Evolutionary conservation across 2,113 vertebrate species (phyloP), one percentile per base, ranked within the genome.

Genomic region (Sarotherodon lohbergeri): DNA sequence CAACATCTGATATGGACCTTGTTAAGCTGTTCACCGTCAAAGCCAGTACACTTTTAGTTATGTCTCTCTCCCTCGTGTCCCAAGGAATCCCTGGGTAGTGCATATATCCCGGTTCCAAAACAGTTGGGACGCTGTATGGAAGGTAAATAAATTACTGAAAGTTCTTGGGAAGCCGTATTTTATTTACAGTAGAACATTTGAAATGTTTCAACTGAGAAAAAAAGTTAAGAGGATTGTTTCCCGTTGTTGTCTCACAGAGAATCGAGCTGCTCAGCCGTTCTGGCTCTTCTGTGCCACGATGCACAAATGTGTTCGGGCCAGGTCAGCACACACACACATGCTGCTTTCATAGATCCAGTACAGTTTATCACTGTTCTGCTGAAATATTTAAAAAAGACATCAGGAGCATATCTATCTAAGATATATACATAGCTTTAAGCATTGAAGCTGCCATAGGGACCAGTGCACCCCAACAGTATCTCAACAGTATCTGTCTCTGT

Each of bases 1-100:
- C 54, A 55, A 1, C 9, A 12, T 2, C 3, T 55, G 5, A 55
- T 0, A 12, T 13, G 54, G 11, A 0, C 54, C n/a, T 56, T 0
- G 16, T 34, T 34, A 19, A 34, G 29, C 29, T 63, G 59, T 34
- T 34, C 29, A 63, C 16, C 0, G 16, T 63, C 59, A 34, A 36
- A 63, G 29, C 3, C 29, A 19, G 32, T 11, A n/a, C 9, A 32
- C 13, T 29, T 32, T 32, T 36, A 63, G 32, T 4, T 32, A 3
- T 7, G 32, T 36, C 32, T 36, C 59, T 63, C 17, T 56, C 22
- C 11, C 22, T 24, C 22, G 1, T 1, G 54, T 56, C 22, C 54
- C 11, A 4, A 12, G 22, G 54, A 24, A 56, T 36, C 32, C 32
- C 17, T 63, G 32, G 0, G 5, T 36, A 63, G 5, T 36, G 32